Evolutionary conservation across 2,888 invertebrate genomes (phyloP).

Genomic region (Amblyteles armatorius): DNA sequence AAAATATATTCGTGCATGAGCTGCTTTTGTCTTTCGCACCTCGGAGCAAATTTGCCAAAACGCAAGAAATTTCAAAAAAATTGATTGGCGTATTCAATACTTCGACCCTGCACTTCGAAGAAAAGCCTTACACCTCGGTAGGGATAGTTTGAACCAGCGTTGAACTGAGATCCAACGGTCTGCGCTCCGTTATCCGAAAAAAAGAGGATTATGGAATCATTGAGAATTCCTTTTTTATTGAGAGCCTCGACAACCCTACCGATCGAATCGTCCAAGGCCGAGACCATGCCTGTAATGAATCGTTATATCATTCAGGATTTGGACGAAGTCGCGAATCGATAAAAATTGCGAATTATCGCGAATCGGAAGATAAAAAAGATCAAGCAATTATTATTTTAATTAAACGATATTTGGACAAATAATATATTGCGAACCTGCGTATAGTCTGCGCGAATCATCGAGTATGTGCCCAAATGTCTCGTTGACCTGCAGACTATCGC

Average conservation of each 20-base stretch:
- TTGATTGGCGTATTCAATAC: background rate
- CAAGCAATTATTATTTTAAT: background rate
- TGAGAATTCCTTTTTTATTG: slow-evolving; percentile 84
- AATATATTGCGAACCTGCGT: slow-evolving; percentile 87
- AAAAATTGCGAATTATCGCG: no score
- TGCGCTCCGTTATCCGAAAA: slow-evolving; percentile 88
- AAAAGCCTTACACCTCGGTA: slow-evolving; percentile 85
- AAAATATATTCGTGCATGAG: slow-evolving; percentile 27
- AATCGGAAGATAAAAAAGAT: no score
- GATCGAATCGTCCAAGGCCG: slow-evolving; percentile 87
- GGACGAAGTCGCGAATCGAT: background rate
- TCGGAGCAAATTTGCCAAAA: background rate
- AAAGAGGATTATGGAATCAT: slow-evolving; percentile 88
- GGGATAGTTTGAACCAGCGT: slow-evolving; percentile 88
- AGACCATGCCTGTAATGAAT: slow-evolving; percentile 86
- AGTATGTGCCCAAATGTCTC: slow-evolving; percentile 89
- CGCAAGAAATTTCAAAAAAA: background rate
- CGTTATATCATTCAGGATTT: background rate
- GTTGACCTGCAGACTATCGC: slow-evolving; percentile 87
- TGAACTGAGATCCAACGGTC: slow-evolving; percentile 84
- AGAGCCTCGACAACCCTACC: slow-evolving; percentile 86
- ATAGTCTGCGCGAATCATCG: slow-evolving; percentile 89
- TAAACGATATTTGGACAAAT: background rate
- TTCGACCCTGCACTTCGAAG: background rate
- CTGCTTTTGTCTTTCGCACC: background rate